Conservation (phyloP, 2,113 vertebrate species). For the Tetrao urogallus region DNA sequence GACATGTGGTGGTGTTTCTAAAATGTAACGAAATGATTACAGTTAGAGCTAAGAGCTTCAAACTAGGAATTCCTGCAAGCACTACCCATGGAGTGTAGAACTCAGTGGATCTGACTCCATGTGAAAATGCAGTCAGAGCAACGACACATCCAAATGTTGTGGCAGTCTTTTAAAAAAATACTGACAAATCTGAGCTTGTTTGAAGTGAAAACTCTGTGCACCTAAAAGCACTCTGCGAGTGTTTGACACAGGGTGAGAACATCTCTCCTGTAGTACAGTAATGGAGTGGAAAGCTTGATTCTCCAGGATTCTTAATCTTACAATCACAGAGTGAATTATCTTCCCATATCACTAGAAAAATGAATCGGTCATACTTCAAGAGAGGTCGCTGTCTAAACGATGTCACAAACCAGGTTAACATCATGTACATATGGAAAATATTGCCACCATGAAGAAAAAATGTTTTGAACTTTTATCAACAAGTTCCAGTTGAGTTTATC, state of each 20-base stretch:
- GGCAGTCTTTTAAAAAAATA: neutral
- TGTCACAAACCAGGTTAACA: neutral
- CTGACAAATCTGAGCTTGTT: neutral
- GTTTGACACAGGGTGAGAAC: neutral
- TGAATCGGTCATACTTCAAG: neutral
- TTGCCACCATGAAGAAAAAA: neutral
- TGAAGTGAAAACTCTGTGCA: neutral
- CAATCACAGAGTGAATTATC: neutral
- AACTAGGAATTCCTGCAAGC: neutral
- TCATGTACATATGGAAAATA: neutral
- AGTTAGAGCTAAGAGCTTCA: neutral
- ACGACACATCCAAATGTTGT: neutral
- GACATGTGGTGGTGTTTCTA: neutral
- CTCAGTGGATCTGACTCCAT: neutral
- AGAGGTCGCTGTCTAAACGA: neutral
- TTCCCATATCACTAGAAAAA: neutral
- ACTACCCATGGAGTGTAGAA: neutral
- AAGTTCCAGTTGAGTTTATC: neutral
- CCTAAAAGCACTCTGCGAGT: neutral
- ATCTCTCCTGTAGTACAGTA: neutral
- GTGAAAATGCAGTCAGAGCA: neutral
- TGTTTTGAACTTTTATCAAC: neutral
- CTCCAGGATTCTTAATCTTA: neutral
- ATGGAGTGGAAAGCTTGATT: neutral
- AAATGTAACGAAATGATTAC: neutral